Percentiles rank a stretch among this genome's conserved stretches.
phyloP scores from a whole-genome alignment of 2,113 vertebrate species.

The Phrynosoma blainvillii region DNA sequence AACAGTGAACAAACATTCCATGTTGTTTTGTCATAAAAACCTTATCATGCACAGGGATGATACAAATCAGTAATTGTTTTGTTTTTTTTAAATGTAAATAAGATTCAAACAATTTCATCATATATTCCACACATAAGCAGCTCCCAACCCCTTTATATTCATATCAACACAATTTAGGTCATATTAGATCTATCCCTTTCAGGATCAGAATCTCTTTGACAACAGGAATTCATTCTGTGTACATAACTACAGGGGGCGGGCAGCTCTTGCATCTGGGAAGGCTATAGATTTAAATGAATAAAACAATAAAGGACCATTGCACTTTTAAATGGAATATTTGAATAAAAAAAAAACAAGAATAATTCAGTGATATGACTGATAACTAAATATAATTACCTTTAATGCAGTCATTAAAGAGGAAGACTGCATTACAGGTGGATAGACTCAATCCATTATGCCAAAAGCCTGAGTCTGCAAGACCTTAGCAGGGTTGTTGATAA shows the following conservation, averaged over 20 bases:
- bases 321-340: background rate
- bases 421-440: too few relatives aligned
- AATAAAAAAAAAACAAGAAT: background rate
- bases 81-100: too few relatives aligned
- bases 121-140: background rate
- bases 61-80: too few relatives aligned
- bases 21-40: background rate
- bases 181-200: background rate
- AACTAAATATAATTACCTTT: background rate
- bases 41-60: too few relatives aligned
- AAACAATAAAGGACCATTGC: background rate
- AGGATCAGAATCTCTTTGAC: background rate
- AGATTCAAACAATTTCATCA: background rate
- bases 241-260: background rate
- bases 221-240: background rate
- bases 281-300: background rate
- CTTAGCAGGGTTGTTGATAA: too few relatives aligned
- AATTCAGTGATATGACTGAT: background rate
- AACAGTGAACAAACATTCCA: background rate
- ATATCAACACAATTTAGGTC: background rate
- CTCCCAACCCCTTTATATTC: background rate
- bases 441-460: too few relatives aligned
- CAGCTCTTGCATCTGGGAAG: background rate
- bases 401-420: slow-evolving; percentile 2
- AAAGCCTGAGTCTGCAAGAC: too few relatives aligned